Conservation (phyloP, 2,888 invertebrate species). For the Exephanes ischioxanthus region DNA sequence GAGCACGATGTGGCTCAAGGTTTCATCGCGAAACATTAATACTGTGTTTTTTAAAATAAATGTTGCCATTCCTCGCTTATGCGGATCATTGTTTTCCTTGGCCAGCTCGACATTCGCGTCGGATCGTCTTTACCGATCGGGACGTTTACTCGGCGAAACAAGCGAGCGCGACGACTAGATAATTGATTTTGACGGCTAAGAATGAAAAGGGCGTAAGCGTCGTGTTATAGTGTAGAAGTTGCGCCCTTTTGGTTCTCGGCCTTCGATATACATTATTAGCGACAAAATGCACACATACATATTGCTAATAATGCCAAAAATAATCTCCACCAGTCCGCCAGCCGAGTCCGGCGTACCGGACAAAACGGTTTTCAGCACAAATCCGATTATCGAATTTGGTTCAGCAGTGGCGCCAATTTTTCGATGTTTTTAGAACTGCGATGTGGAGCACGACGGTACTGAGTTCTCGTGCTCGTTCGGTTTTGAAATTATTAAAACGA, state of each 20-base stretch:
- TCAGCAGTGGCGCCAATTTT: slow-evolving; percentile 21
- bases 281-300: too few relatives aligned
- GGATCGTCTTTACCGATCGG: slow-evolving; percentile 1
- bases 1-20: slow-evolving; percentile 65
- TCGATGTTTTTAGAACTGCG: background rate
- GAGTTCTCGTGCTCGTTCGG: too few relatives aligned
- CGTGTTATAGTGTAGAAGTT: too few relatives aligned
- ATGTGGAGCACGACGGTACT: background rate
- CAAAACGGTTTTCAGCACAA: slow-evolving; percentile 41
- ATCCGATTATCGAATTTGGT: slow-evolving; percentile 60
- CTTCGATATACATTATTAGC: too few relatives aligned
- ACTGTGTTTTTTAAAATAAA: slow-evolving; percentile 46
- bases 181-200: background rate
- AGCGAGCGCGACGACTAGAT: background rate
- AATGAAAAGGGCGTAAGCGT: too few relatives aligned
- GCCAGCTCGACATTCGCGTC: slow-evolving; percentile 34
- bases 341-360: background rate
- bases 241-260: too few relatives aligned
- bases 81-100: slow-evolving; percentile 53
- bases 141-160: background rate
- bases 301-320: too few relatives aligned
- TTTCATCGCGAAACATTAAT: slow-evolving; percentile 59
- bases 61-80: slow-evolving; percentile 36
- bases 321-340: too few relatives aligned
- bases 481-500: too few relatives aligned